A percentile compares a stretch with the other conserved stretches of the same genome.
phyloP scores from a whole-genome alignment of 2,113 vertebrate species.

The Neoarius graeffei region DNA sequence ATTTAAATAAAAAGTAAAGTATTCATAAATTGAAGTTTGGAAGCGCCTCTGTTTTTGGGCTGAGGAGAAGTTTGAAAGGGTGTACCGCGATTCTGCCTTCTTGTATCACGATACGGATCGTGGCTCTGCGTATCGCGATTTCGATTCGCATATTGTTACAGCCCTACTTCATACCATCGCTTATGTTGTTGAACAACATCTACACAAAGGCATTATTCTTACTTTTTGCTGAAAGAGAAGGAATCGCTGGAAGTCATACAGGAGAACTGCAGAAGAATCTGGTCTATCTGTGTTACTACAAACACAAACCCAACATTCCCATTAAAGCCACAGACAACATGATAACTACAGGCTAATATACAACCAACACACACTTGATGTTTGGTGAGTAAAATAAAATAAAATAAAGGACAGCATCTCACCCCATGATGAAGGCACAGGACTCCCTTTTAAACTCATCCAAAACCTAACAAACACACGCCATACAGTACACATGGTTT shows the following conservation, averaged over 20 bases:
- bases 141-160: too few species aligned
- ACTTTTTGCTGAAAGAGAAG: conserved; percentile 90
- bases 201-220: conserved; percentile 44
- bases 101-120: too few species aligned
- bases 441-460: conserved; percentile 94
- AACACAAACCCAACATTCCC: conserved; percentile 16
- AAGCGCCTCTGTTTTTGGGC: too few species aligned
- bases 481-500: neutral
- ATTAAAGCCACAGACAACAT: neutral
- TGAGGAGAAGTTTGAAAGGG: too few species aligned
- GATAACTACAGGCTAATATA: neutral
- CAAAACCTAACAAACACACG: conserved; percentile 78
- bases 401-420: conserved; percentile 52
- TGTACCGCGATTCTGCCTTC: too few species aligned
- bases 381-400: neutral
- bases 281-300: conserved; percentile 87
- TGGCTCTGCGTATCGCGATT: too few species aligned
- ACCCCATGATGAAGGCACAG: conserved; percentile 93
- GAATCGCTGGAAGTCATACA: conserved; percentile 94
- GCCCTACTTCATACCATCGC: neutral
- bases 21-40: too few species aligned
- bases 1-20: too few species aligned
- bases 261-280: conserved; percentile 83
- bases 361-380: neutral
- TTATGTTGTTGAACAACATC: neutral